Evolutionary conservation across 2,888 invertebrate species (phyloP), one percentile per base, ranked within the genome.

Genomic region (Linyphia triangularis): DNA sequence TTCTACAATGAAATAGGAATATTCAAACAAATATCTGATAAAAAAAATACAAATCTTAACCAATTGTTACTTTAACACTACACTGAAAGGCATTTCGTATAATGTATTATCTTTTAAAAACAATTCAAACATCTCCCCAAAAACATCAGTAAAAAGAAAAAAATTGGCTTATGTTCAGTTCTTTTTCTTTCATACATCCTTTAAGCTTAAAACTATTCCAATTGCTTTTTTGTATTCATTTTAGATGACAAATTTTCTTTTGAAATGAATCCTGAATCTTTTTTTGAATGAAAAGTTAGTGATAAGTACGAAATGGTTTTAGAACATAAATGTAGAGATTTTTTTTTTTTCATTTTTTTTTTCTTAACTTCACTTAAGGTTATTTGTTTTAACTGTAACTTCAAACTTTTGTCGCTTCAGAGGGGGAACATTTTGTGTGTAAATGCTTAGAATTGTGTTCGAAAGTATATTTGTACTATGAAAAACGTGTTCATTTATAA

Each of bases 221-320:
- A 22, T 59, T 57, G 75, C 33, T 33, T 73, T 73, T 75, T 75
- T 28, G 67, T 13, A 61, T 75, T 33, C 59, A 75, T 43, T 73
- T 73, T 57, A 75, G 33, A 75, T 75, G 59, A 61, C 75, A 75
- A 75, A 75, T 75, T 75, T 30, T 37, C 28, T 70, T 75, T 59
- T 59, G 59, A 75, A 61, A 73, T 73, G 73, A 73, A 73, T 73
- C 73, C 26, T 28, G 57, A 57, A 73, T 73, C 51, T 51, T 57
- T 30, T 43, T 26, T 51, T 43, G 13, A 73, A 26, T 16, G 33
- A 33, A 67, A 4, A 22, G 9, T 30, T 67, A 67, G 16, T 4
- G 33, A 33, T 33, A 67, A 4, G 19, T 33, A 30, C 19, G 67
- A 19, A 67, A 67, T 33, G 51, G 5, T n/a, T n/a, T 51, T 51